Base-by-base conservation (phyloP, 2,888 invertebrate genomes). In the Trissolcus japonicus region DNA sequence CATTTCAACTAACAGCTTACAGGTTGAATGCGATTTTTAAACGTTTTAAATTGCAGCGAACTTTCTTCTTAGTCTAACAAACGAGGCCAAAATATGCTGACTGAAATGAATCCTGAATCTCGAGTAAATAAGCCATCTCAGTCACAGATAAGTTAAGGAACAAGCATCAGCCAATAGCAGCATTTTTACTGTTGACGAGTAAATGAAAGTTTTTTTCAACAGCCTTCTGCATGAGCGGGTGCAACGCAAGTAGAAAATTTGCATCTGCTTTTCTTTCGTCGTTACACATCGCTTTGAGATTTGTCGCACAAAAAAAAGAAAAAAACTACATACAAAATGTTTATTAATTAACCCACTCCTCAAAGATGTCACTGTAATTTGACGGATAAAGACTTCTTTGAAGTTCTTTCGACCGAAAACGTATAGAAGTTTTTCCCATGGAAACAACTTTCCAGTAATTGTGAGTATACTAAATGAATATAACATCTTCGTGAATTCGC, bases 11-110 rank as follows among this genome's bases (percentile, higher is more conserved):
- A 35, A 4, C 4, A 48, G 29, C 57, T 53, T 25, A 56, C 29
- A 56, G 61, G 50, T 61, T 41, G 56, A 56, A 35, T 48, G 21
- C 35, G 43, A 62, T 59, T 63, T 63, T 63, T 59, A 53, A 25
- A 40, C 17, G 11, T 57, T 56, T 53, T 29, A 51, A 62, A 35
- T 63, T 35, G 48, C 72, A 6, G 41, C 35, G 25, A 11, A 59
- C 65, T 35, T 60, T 73, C 59, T 65, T 66, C 66, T 59, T 40
- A 59, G 66, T 61, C 48, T 65, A 60, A 61, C 59, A 73, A 73
- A 56, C 66, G 72, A 25, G 19, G 21, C 62, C 53, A 25, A 63
- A 63, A 65, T 59, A 51, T 56, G 66, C 65, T 72, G 66, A 66
- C 66, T 66, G 66, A 73, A 73, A 73, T 50, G 56, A 73, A 73